Base-by-base conservation (phyloP, 1,140 invertebrate species). In the Drosophila azteca region DNA sequence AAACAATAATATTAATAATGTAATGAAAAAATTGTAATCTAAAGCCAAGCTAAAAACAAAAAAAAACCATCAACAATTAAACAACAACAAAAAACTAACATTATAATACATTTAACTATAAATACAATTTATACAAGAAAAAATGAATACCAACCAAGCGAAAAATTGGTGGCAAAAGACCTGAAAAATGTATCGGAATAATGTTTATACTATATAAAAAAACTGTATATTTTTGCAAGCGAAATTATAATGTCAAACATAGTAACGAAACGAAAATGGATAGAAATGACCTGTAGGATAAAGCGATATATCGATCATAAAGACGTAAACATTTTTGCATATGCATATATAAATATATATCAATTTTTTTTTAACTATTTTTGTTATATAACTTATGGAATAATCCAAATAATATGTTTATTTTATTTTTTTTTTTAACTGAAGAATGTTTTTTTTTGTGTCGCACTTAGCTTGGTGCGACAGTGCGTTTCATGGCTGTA, bases 211-310 rank as follows among this genome's bases (percentile, higher is more conserved):
- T 4, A 39, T 39, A 35, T 52, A 54, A 83, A 74, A 83, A 74
- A 74, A 81, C 69, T 62, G 65, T 80, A 85, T 81, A 82, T 87
- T 78, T 85, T 85, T 87, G 65, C 63, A 87, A 81, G 68, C 78
- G 74, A 87, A 87, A 78, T 87, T 78, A 65, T 45, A 52, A 85
- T 85, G 82, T 85, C 73, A 55, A 85, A 85, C 82, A 85, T 87
- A 61, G 53, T 26, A 52, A 45, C 29, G 44, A 41, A 39, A 44
- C 39, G 11, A 67, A 41, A 63, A 58, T 45, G 9, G 39, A 46
- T 3, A 2, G 8, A 35, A 66, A 58, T 76, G 61, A 68, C 49
- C 66, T 60, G 54, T 77, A 67, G 72, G 59, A 67, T 59, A 77
- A 71, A 64, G 60, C 29, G 77, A 58, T 66, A 61, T 45, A 72